Base-by-base conservation (phyloP, 2,888 invertebrate genomes). In the Cephus runcator region DNA sequence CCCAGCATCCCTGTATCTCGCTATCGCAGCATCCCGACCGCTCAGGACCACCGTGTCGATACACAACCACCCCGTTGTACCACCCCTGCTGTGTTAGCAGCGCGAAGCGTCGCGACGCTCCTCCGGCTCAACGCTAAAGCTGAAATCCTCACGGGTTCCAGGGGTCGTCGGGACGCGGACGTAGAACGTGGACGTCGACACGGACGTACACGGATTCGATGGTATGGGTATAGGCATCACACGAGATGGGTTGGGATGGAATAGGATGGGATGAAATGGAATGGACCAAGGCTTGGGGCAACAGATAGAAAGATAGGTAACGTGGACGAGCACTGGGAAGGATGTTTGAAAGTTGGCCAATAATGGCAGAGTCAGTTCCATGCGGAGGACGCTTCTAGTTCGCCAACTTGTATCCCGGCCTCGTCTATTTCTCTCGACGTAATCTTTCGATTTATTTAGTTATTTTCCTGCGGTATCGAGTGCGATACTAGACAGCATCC, bases 321-420 rank as follows among this genome's bases (percentile, higher is more conserved):
- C 78, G 77, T 34, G 78, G 76, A 76, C 77, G 69, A 71, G 75
- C 76, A 79, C 81, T 78, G 68, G 78, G 81, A 81, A 83, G 85
- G 84, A 86, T 87, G 87, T 87, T 87, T 86, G 84, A 81, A 89
- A 89, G 85, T 89, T 87, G 84, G 85, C 87, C 87, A 89, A 89
- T 89, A 89, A 89, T 86, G 86, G 86, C 81, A 83, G 84, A 86
- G 86, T 87, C 87, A 85, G 85, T 87, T 86, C 81, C 86, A 85
- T 85, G 84, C 84, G 71, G 71, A 33, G 71, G 71, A 71, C 23
- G 56, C 56, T 56, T 56, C 56, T 71, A 71, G 71, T 71, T 71
- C 33, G 71, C 71, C 71, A 71, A 71, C 71, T 71, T 71, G 34
- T 34, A 34, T 71, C 71, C 71, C 9, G 71, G 33, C 80, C 79